phyloP scores from a whole-genome alignment of 2,888 invertebrate species.

The Ceriagrion tenellum region DNA sequence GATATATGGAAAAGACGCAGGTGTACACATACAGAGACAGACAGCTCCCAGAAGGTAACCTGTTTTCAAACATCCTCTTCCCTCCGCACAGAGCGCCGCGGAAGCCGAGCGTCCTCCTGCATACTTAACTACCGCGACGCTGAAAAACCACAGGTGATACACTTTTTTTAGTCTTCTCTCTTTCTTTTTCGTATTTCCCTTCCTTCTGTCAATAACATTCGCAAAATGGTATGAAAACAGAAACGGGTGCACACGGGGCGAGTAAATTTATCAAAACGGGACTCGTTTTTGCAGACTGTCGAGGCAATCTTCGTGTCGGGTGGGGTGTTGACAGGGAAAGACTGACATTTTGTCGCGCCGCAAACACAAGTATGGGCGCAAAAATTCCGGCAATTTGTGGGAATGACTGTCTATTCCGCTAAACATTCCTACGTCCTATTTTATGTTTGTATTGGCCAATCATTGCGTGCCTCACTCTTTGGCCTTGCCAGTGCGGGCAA shows the following conservation, averaged over 20 bases:
- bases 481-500: too few relatives aligned
- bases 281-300: not conserved
- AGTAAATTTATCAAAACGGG: not conserved
- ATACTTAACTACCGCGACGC: not conserved
- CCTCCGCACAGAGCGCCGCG: too few relatives aligned
- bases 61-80: not conserved
- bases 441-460: too few relatives aligned
- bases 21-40: not conserved
- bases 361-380: not conserved
- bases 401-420: not conserved
- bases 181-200: not conserved
- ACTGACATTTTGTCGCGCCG: not conserved
- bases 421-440: too few relatives aligned
- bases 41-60: not conserved
- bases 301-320: not conserved
- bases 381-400: not conserved
- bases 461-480: too few relatives aligned
- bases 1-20: constrained; percentile 21
- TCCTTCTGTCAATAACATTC: not conserved
- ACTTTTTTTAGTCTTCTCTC: not conserved
- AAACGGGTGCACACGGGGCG: not conserved
- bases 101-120: not conserved
- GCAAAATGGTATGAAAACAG: not conserved
- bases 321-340: not conserved
- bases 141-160: not conserved